These are phyloP conservation scores for Apodemia duryi DNA, from an alignment of 2,888 invertebrate species.

Conservation along the genomic window DNA sequence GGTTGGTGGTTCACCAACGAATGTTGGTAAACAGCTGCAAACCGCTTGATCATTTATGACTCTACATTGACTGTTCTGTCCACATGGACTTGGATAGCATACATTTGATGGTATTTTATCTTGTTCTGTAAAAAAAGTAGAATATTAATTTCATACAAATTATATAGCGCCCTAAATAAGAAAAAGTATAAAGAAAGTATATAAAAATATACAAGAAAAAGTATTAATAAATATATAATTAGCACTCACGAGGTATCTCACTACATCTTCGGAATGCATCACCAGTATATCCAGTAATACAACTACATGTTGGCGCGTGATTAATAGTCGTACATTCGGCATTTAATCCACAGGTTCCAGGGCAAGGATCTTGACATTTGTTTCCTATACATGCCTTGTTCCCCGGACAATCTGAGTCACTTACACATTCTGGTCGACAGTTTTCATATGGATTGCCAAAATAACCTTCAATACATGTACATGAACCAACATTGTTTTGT, in stretches of 20 bases:
- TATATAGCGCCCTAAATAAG: neutral
- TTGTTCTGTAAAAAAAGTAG: conserved; percentile 53
- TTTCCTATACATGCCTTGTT: conserved; percentile 85
- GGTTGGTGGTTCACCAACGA: conserved; percentile 83
- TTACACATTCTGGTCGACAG: conserved; percentile 86
- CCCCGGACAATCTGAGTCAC: conserved; percentile 85
- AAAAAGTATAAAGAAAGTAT: neutral
- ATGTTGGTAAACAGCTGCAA: conserved; percentile 85
- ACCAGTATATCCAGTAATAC: conserved; percentile 81
- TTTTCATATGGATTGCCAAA: conserved; percentile 89
- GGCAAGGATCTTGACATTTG: conserved; percentile 88
- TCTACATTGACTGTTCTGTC: conserved; percentile 81
- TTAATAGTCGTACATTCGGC: conserved; percentile 85
- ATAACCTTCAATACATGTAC: conserved; percentile 83
- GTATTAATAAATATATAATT: neutral
- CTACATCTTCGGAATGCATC: conserved; percentile 79
- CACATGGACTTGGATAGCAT: conserved; percentile 81
- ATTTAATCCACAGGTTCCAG: conserved; percentile 86
- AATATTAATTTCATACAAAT: conserved; percentile 16
- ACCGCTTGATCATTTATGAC: conserved; percentile 80
- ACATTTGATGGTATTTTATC: conserved; percentile 59
- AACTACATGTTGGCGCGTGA: conserved; percentile 84
- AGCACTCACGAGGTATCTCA: conserved; percentile 54
- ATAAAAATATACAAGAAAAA: too few species aligned
- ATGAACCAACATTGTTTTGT: conserved; percentile 84